Percentiles rank a stretch among this genome's conserved stretches.
Evolutionary conservation across 2,888 invertebrate species (phyloP).

Genomic region (Eurytoma californica): DNA sequence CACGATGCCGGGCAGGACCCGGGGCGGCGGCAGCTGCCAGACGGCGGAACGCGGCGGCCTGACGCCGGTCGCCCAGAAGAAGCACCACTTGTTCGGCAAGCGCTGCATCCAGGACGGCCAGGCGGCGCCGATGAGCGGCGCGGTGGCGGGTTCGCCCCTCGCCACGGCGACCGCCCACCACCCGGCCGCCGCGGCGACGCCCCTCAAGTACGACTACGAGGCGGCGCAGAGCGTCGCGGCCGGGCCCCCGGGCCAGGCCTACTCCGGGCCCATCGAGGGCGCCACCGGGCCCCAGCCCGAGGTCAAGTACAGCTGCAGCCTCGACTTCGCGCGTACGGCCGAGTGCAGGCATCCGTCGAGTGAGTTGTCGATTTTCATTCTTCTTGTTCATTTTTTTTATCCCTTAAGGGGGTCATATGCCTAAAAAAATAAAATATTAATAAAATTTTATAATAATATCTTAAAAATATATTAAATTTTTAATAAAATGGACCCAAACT

Average conservation of each 20-base stretch:
- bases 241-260: constrained; percentile 73
- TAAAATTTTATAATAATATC: too few relatives aligned
- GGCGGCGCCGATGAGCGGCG: constrained; percentile 62
- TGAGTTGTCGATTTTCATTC: constrained; percentile 44
- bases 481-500: too few relatives aligned
- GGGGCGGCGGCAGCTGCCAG: constrained; percentile 25
- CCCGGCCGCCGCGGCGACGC: constrained; percentile 43
- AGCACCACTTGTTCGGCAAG: constrained; percentile 95
- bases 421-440: too few relatives aligned
- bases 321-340: constrained; percentile 79
- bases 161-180: constrained; percentile 10
- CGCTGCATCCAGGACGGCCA: constrained; percentile 84
- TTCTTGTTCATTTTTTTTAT: neutral
- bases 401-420: too few relatives aligned
- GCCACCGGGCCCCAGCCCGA: constrained; percentile 77
- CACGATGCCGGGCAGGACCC: constrained; percentile 64
- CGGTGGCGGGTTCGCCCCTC: constrained; percentile 4
- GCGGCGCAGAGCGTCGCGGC: constrained; percentile 66
- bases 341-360: constrained; percentile 74
- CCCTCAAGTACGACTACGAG: constrained; percentile 80
- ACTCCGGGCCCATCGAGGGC: constrained; percentile 75
- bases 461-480: too few relatives aligned
- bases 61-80: constrained; percentile 88
- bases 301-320: constrained; percentile 83
- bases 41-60: constrained; percentile 39